phyloP scores from a whole-genome alignment of 1,140 invertebrate genomes.

The Chionoecetes opilio region DNA sequence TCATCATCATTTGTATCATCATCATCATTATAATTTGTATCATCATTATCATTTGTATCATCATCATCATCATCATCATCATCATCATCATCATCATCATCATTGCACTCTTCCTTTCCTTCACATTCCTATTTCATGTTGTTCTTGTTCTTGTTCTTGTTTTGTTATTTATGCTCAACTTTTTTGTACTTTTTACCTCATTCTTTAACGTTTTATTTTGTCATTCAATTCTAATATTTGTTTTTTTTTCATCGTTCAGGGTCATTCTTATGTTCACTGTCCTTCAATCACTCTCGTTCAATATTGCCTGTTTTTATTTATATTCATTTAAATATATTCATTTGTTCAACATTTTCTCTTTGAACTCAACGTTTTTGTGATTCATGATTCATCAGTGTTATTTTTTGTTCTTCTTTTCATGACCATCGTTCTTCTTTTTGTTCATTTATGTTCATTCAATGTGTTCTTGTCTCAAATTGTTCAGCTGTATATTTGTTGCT shows the following conservation, averaged over 20 bases:
- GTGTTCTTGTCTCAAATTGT: too few relatives aligned
- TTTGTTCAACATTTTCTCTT: not conserved
- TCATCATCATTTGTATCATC: not conserved
- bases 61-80: slow-evolving; percentile 9
- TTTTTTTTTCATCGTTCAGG: not conserved
- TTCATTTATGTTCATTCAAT: too few relatives aligned
- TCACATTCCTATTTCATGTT: not conserved
- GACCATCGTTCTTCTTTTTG: too few relatives aligned
- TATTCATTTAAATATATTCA: not conserved
- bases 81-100: not conserved
- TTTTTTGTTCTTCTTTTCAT: not conserved
- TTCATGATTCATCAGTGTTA: not conserved
- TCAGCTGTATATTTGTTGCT: too few relatives aligned
- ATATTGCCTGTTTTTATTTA: not conserved
- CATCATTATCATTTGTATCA: not conserved
- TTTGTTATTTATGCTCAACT: too few relatives aligned
- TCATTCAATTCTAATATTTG: not conserved
- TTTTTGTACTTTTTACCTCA: not conserved
- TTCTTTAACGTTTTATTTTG: not conserved
- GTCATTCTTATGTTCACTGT: not conserved
- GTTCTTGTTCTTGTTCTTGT: not conserved
- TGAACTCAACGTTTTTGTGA: not conserved
- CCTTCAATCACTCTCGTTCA: not conserved
- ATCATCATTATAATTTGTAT: not conserved
- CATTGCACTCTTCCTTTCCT: not conserved